Evolutionary conservation across 1,140 invertebrate species (phyloP).

Genomic region (Pararge aegeria): DNA sequence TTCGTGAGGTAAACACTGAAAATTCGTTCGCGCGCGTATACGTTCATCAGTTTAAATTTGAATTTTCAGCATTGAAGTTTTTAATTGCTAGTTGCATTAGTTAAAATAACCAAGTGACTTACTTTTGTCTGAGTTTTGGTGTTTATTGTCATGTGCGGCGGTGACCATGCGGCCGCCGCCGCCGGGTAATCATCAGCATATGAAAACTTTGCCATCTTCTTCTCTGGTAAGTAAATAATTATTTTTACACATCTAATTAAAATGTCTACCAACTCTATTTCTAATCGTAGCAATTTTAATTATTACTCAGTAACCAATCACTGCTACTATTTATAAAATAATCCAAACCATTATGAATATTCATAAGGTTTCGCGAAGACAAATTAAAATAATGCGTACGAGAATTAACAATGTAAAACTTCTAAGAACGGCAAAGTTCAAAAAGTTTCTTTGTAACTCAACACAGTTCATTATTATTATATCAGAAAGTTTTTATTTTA

Average conservation of each 20-base stretch:
- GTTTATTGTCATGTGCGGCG: slow-evolving; percentile 48
- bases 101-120: slow-evolving; percentile 29
- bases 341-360: neutral
- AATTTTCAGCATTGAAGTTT: slow-evolving; percentile 1
- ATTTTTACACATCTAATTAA: too few relatives aligned
- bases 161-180: slow-evolving; percentile 49
- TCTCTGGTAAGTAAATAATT: slow-evolving; percentile 49
- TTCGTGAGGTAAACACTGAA: slow-evolving; percentile 13
- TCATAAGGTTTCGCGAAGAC: too few relatives aligned
- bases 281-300: too few relatives aligned
- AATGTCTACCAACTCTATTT: too few relatives aligned
- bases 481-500: too few relatives aligned
- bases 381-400: too few relatives aligned
- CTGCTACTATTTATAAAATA: slow-evolving; percentile 34
- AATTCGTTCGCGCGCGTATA: slow-evolving; percentile 29
- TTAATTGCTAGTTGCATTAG: neutral
- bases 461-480: too few relatives aligned
- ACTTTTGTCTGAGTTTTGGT: slow-evolving; percentile 22
- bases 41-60: slow-evolving; percentile 14
- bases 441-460: too few relatives aligned
- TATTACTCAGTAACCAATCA: neutral
- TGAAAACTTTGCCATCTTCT: slow-evolving; percentile 39
- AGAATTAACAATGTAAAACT: too few relatives aligned
- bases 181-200: slow-evolving; percentile 52
- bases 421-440: too few relatives aligned